Base-by-base conservation (phyloP, 2,888 invertebrate genomes). In the Amblyjoppa proteus region DNA sequence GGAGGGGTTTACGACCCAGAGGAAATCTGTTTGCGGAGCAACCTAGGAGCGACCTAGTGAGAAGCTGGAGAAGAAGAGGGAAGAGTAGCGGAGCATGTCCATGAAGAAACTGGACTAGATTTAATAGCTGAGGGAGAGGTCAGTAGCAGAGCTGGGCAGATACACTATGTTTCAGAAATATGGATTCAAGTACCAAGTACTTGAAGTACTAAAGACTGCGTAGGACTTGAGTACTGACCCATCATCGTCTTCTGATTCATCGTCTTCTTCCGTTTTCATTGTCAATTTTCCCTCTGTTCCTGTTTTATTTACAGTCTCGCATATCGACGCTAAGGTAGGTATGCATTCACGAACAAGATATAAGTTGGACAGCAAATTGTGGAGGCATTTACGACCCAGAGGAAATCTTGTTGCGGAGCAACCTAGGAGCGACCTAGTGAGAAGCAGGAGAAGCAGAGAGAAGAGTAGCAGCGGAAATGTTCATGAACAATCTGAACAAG, bases 371-470 rank as follows among this genome's bases (percentile, higher is more conserved):
- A 79, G 76, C 56, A 58, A 41, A 58, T 77, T 81, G 83, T 81
- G 68, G 74, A 76, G 76, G 58, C 61, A 56, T 51, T 31, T 49
- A 49, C 9, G 45, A 28, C 69, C 69, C 70, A 74, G 61, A 73
- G 80, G 74, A 80, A 81, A 80, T 71, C 76, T 74, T n/a, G 74
- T 76, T 75, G 53, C 64, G 20, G 51, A 49, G 61, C 76, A 53
- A 73, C 69, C 75, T 28, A 13, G 9, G 28, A 13, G 31, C 28
- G 28, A 61, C 74, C 74, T 73, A 73, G 58, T 51, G 76, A 84
- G 85, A 87, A 81, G 85, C 73, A 85, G 13, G 49, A 83, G 88
- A 76, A 80, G 82, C 34, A 81, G 56, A 85, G 81, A 83, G 81
- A 84, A 81, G 88, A 81, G 88, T 86, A 84, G 85, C 81, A 4